A percentile compares a stretch with the other conserved stretches of the same genome.
phyloP scores from a whole-genome alignment of 1,140 invertebrate species.

The Ephestia elutella region DNA sequence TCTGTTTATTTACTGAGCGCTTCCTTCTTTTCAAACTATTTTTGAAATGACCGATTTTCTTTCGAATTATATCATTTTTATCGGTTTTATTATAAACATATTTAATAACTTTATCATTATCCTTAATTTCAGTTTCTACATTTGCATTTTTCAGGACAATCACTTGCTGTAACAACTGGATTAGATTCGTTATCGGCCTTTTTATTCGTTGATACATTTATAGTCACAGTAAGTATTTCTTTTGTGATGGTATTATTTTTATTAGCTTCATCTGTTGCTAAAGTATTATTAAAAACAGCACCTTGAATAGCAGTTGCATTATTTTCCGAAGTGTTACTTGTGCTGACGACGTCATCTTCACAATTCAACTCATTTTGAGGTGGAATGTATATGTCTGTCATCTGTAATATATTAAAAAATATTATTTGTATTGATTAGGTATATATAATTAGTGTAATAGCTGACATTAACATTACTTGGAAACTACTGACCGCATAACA shows the following conservation, averaged over 20 bases:
- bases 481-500: neutral
- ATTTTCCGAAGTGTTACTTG: neutral
- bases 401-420: constrained; percentile 11
- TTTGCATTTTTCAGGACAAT: neutral
- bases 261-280: neutral
- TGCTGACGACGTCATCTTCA: neutral
- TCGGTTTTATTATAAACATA: constrained; percentile 41
- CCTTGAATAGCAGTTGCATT: neutral
- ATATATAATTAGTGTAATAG: too few species aligned
- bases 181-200: neutral
- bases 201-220: constrained; percentile 8
- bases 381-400: constrained; percentile 11
- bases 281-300: neutral
- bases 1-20: constrained; percentile 26
- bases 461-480: too few species aligned
- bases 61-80: constrained; percentile 23
- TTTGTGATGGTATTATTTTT: neutral
- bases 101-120: constrained; percentile 37
- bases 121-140: constrained; percentile 13
- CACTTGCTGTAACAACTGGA: constrained; percentile 1
- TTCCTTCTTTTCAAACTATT: constrained; percentile 50
- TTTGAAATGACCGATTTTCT: constrained; percentile 40
- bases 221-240: constrained; percentile 5
- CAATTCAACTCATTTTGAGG: constrained; percentile 1
- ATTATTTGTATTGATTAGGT: too few species aligned